Evolutionary conservation across 2,888 invertebrate genomes (phyloP).

Genomic region (Papilio protenor): DNA sequence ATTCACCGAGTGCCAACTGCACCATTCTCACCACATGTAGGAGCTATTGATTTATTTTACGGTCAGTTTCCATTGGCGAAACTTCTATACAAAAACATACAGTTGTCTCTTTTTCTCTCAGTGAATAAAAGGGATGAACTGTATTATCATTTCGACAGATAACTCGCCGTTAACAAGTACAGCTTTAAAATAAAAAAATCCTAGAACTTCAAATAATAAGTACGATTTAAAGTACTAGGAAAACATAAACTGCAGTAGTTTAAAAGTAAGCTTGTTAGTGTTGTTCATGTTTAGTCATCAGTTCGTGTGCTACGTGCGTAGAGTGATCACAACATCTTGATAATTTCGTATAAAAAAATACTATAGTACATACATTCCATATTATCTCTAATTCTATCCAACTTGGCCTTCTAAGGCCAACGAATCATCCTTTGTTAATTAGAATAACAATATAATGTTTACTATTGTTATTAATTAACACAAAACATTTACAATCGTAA

Average conservation of each 20-base stretch:
- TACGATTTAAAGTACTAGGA: background rate
- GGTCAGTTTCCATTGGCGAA: background rate
- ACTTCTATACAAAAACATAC: background rate
- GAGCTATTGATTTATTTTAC: background rate
- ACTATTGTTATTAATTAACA: background rate
- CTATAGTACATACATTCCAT: background rate
- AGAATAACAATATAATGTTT: background rate
- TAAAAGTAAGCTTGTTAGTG: background rate
- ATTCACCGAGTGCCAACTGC: conserved; percentile 62
- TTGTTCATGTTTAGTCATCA: background rate
- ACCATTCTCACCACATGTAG: conserved; percentile 45
- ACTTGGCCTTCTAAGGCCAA: background rate
- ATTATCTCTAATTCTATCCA: background rate
- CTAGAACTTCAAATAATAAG: too few relatives aligned
- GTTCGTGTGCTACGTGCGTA: conserved; percentile 10
- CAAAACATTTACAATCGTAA: background rate
- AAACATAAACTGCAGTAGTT: conserved; percentile 1
- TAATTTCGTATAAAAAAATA: background rate
- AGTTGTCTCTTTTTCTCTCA: background rate
- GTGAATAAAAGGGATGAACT: too few relatives aligned
- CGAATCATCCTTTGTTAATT: background rate
- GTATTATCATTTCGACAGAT: background rate
- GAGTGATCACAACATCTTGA: background rate
- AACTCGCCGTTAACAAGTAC: background rate
- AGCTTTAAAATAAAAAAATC: background rate